phyloP scores from a whole-genome alignment of 2,113 vertebrate species.

The Reinhardtius hippoglossoides region DNA sequence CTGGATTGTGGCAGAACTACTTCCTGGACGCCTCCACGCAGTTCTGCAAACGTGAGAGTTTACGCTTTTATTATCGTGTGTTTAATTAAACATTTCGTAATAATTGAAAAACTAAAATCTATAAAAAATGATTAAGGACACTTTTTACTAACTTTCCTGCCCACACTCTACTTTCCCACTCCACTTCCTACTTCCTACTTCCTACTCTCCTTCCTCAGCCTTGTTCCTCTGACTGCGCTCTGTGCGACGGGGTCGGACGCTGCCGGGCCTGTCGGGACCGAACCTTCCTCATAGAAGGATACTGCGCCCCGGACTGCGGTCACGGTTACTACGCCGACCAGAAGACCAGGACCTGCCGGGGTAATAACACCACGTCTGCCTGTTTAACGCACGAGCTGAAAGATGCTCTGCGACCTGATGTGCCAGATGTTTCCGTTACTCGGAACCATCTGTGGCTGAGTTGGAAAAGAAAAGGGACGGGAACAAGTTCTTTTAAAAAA shows the following conservation, averaged over 20 bases:
- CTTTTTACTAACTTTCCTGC: too few species aligned
- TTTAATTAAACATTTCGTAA: too few species aligned
- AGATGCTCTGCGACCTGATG: background rate
- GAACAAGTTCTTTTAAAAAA: too few species aligned
- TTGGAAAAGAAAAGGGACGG: too few species aligned
- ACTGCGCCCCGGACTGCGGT: slow-evolving; percentile 87
- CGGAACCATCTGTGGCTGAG: too few species aligned
- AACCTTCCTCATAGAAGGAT: slow-evolving; percentile 83
- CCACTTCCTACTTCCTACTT: too few species aligned
- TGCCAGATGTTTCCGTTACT: too few species aligned
- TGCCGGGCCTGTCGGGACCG: slow-evolving; percentile 84
- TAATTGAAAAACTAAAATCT: too few species aligned
- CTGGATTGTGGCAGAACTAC: slow-evolving; percentile 81
- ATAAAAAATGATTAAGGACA: too few species aligned
- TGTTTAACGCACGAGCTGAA: background rate
- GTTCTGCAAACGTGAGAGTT: slow-evolving; percentile 83
- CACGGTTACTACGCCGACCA: slow-evolving; percentile 83
- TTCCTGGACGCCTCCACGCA: slow-evolving; percentile 72
- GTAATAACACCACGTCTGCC: slow-evolving; percentile 73
- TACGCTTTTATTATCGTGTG: too few species aligned
- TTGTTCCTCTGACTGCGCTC: slow-evolving; percentile 87
- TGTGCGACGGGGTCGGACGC: slow-evolving; percentile 78
- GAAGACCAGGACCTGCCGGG: slow-evolving; percentile 83
- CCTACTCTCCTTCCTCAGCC: slow-evolving; percentile 75
- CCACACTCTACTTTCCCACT: too few species aligned